phyloP scores from a whole-genome alignment of 1,140 invertebrate species.

The Zophobas atratus region DNA sequence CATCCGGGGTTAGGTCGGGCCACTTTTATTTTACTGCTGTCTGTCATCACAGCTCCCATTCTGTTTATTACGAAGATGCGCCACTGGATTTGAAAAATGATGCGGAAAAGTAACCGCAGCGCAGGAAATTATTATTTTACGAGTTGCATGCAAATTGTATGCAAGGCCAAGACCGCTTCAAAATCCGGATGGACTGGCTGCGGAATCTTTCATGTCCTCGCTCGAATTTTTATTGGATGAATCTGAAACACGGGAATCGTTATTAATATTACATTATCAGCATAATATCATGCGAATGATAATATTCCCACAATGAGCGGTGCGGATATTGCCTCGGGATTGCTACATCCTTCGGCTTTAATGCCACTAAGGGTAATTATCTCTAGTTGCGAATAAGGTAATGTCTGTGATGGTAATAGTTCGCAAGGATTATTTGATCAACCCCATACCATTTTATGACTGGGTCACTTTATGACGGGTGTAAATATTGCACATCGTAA shows the following conservation, averaged over 20 bases:
- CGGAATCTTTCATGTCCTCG: slow-evolving; percentile 18
- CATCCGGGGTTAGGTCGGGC: neutral
- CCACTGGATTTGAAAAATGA: slow-evolving; percentile 11
- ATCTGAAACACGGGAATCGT: slow-evolving; percentile 30
- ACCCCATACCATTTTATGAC: neutral
- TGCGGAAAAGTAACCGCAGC: slow-evolving; percentile 4
- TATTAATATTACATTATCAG: slow-evolving; percentile 32
- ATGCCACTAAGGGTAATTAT: neutral
- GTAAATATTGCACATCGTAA: slow-evolving; percentile 8
- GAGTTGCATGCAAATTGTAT: slow-evolving; percentile 17
- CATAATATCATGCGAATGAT: slow-evolving; percentile 12
- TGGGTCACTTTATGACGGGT: neutral
- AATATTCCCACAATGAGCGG: slow-evolving; percentile 24
- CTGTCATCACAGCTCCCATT: neutral
- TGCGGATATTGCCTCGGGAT: slow-evolving; percentile 20
- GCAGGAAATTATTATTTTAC: slow-evolving; percentile 23
- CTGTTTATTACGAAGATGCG: neutral
- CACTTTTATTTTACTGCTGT: slow-evolving; percentile 1
- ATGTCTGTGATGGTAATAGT: slow-evolving; percentile 1
- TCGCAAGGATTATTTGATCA: neutral
- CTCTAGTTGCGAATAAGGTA: neutral
- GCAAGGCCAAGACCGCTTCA: neutral
- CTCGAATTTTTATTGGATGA: slow-evolving; percentile 19
- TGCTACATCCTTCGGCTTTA: slow-evolving; percentile 11
- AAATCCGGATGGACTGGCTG: slow-evolving; percentile 21